phyloP scores from a whole-genome alignment of 1,140 invertebrate genomes.

The Acyrthosiphon pisum region DNA sequence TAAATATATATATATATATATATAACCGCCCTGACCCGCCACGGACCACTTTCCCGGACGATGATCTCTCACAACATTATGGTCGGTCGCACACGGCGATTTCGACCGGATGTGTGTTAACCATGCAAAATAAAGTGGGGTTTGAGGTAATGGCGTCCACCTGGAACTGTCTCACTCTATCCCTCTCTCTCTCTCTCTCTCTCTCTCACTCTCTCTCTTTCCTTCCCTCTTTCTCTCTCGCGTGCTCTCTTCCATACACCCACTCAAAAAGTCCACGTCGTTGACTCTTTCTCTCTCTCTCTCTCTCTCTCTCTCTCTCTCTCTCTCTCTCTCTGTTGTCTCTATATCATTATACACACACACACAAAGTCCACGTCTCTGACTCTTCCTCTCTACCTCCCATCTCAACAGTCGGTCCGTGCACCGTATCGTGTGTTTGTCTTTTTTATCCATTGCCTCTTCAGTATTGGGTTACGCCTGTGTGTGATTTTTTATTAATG shows the following conservation, averaged over 20 bases:
- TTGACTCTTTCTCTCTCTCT: neutral
- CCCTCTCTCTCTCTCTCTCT: neutral
- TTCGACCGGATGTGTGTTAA: slow-evolving; percentile 3
- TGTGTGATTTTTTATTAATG: neutral
- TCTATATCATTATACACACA: too few relatives aligned
- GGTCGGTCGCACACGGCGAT: slow-evolving; percentile 1
- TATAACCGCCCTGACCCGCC: neutral
- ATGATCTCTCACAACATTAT: slow-evolving; percentile 30
- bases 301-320: too few relatives aligned
- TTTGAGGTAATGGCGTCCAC: slow-evolving; percentile 13
- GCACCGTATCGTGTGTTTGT: neutral
- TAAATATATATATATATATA: neutral
- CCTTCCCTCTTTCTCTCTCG: neutral
- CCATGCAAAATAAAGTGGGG: slow-evolving; percentile 30
- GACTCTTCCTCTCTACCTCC: neutral
- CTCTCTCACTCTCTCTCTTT: neutral
- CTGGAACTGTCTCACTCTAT: neutral
- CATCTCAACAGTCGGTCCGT: neutral
- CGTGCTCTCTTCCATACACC: neutral
- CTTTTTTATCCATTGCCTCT: neutral
- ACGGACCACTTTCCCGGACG: slow-evolving; percentile 1
- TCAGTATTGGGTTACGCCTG: neutral
- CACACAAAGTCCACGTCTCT: neutral
- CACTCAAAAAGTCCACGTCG: neutral
- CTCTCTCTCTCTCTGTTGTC: too few relatives aligned